Conservation (phyloP, 2,113 vertebrate species). For the Micronycteris hirsuta region DNA sequence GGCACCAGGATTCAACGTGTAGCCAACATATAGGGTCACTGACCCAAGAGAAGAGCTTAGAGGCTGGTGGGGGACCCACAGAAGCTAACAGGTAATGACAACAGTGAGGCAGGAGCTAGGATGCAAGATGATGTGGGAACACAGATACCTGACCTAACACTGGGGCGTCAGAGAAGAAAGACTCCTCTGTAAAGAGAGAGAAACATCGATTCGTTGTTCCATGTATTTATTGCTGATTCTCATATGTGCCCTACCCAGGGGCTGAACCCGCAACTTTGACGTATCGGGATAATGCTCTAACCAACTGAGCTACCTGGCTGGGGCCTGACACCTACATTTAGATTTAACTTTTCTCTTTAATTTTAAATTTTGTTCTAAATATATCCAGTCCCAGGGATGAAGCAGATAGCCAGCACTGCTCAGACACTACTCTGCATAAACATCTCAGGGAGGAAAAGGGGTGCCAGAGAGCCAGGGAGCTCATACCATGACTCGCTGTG, state of each 20-base stretch:
- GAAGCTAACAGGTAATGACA: neutral
- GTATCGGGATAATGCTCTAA: no score
- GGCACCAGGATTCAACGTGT: neutral
- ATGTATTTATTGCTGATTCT: no score
- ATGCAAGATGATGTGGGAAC: neutral
- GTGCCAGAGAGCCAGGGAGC: neutral
- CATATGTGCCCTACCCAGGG: no score
- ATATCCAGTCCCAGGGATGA: neutral
- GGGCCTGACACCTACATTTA: neutral
- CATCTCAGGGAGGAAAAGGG: neutral
- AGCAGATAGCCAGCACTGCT: neutral
- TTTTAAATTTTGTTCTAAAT: neutral
- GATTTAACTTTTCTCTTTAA: neutral
- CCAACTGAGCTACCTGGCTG: no score
- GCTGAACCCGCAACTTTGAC: no score
- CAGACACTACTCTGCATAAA: neutral
- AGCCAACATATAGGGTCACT: neutral
- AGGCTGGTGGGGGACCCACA: neutral
- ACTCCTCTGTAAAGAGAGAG: neutral
- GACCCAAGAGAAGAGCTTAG: neutral
- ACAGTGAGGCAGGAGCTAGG: neutral
- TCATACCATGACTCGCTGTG: neutral
- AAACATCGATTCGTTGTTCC: no score
- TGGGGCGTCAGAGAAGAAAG: neutral
- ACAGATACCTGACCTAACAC: neutral